Base-by-base conservation (phyloP, 2,113 vertebrate genomes). In the Vulpes lagopus region DNA sequence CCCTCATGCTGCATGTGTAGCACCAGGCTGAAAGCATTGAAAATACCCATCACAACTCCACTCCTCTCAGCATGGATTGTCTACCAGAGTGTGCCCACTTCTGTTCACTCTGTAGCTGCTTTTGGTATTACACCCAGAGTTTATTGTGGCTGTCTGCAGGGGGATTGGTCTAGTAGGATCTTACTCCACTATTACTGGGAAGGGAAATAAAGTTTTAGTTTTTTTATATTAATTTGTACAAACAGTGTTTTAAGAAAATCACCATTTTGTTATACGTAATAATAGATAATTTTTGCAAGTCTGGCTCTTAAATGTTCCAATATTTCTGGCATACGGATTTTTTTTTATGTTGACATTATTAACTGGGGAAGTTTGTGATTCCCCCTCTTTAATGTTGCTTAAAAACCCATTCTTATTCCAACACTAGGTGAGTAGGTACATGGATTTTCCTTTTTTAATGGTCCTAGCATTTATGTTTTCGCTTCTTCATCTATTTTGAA, bases 401-500 rank as follows among this genome's bases (percentile, higher is more conserved):
- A 79, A 95, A 89, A 84, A 65, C 32, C 32, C 25, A 17, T 92
- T 95, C 32, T 55, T 60, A 35, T 80, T 81, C 65, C 60, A 81
- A 83, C 86, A 74, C 17, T 49, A 85, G 67, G 20, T 84, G 83
- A 79, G 27, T 38, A 55, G 43, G 32, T 27, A 25, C 27, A 11
- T 57, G 32, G 30, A 78, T 93, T 67, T 95, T 88, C 57, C 79
- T 91, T 32, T 80, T 81, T 60, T 19, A 84, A 1, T 35, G 57
- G 30, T 65, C 9, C n/a, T 73, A 67, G 23, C 35, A 57, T 90
- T 83, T 76, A 74, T 8, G 11, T 89, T 92, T 93, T 93, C 78
- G 80, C 55, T 80, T 65, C 73, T 85, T 93, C 35, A 25, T 35
- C 4, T 27, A 27, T 35, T 79, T 64, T 84, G 64, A 57, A 55